phyloP scores from a whole-genome alignment of 2,888 invertebrate genomes.

The Steromphala cineraria region DNA sequence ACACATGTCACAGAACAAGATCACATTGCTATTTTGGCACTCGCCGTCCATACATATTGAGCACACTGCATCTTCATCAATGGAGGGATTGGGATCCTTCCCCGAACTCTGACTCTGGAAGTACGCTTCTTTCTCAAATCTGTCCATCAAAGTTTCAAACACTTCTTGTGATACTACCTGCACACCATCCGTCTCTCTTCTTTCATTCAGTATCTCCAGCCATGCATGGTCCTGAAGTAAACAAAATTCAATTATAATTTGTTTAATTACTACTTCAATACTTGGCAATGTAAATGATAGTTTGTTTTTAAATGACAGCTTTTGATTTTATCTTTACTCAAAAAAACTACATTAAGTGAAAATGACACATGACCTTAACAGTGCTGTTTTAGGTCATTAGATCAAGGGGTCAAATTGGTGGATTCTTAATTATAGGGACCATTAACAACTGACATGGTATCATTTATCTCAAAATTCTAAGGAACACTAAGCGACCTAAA shows the following conservation, averaged over 20 bases:
- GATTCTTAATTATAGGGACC: too few species aligned
- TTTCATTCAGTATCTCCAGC: constrained; percentile 91
- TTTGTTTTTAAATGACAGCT: too few species aligned
- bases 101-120: constrained; percentile 76
- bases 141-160: constrained; percentile 96
- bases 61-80: constrained; percentile 97
- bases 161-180: constrained; percentile 89
- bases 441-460: too few species aligned
- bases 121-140: constrained; percentile 94
- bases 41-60: constrained; percentile 99
- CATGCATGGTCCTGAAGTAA: constrained; percentile 87
- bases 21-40: constrained; percentile 98
- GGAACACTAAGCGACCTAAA: too few species aligned
- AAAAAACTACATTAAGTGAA: too few species aligned
- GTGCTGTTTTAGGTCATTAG: too few species aligned
- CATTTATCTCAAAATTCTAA: too few species aligned
- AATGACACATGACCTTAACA: too few species aligned
- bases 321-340: too few species aligned
- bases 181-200: constrained; percentile 80
- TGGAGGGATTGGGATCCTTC: constrained; percentile 82
- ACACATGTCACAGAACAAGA: constrained; percentile 99
- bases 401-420: too few species aligned
- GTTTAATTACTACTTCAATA: neutral
- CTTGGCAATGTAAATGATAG: too few species aligned
- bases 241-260: neutral